Evolutionary conservation across 2,113 vertebrate genomes (phyloP), one percentile per base, ranked within the genome.

Genomic region (Dermatemys mawii): DNA sequence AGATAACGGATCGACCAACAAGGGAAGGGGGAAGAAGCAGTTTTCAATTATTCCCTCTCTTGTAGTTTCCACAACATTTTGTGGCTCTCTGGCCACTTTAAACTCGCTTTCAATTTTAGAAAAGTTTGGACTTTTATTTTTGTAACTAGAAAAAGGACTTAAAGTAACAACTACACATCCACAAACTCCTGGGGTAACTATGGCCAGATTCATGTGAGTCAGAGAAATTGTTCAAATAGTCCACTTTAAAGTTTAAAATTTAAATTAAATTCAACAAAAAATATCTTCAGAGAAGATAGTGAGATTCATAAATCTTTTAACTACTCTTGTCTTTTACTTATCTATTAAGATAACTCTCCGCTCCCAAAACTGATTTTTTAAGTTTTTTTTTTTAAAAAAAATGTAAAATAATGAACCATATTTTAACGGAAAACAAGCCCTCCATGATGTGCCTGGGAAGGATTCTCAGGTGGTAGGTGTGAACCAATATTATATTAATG

Each of bases 181-280:
- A 46, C 41, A 27, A 27, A 46, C 22, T 46, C 41, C 12, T 29
- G 26, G 24, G 24, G 41, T 5, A 46, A 46, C 44, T 26, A 14
- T 4, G 4, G 12, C 41, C 24, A 46, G 73, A 76, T 46, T 46
- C 46, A 76, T 76, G 22, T 46, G 38, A 26, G 24, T 46, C 4
- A 17, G 70, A 76, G 44, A 41, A 12, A 11, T 21, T 76, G 41
- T 76, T 46, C 41, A 76, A 46, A 46, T 22, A 70, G 19, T 22
- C 63, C 17, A 21, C 19, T 38, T 38, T 22, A 13, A 26, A 46
- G 82, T 53, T 86, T 44, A 63, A 70, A 38, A 63, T 87, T 91
- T 88, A 81, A 94, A 97, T 93, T 73, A 92, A 86, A 91, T 78
- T 84, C 50, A 82, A 84, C 76, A 84, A 5, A 79, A 90, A 94